Base-by-base conservation (phyloP, 2,888 invertebrate genomes). In the Nymphalis urticae region DNA sequence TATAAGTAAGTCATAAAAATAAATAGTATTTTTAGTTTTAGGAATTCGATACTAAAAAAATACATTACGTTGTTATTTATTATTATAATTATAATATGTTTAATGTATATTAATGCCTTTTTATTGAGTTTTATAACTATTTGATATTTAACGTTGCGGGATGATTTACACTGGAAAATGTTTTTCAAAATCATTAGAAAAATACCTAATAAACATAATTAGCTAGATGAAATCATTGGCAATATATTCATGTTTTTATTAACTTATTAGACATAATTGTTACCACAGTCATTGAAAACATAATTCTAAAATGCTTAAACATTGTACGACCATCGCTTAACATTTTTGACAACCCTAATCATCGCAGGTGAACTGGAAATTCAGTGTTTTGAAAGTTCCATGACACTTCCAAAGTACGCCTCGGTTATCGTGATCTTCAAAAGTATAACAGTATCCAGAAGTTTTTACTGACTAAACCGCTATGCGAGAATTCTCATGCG, bases 351-450 rank as follows among this genome's bases (percentile, higher is more conserved):
- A 71, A 10, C 72, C 72, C 72, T 69, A 69, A 54, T 54, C 42
- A 54, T 59, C 69, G 61, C 71, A 61, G 66, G 71, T 68, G 71
- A 64, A 66, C 66, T 58, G 62, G 27, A 42, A 51, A 72, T 65
- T 69, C 71, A 66, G 66, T 64, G 48, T 69, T 71, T 64, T 36
- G 51, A 27, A 72, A 72, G 64, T 72, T 72, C 54, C 61, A 47
- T 71, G 59, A 65, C 66, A 64, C 64, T 66, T 66, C 24, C 17
- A 48, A 70, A 66, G 69, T 63, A 53, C 19, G 36, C 42, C 21
- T 13, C 59, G 66, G 62, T 59, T 69, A 64, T 71, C 71, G 71
- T 59, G 62, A 65, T 71, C 71, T 61, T 65, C 48, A 42, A 61
- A 71, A 71, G 58, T 72, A 54, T 53, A 50, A 47, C 61, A 36